These are phyloP conservation scores for Etheostoma nigrum DNA, from an alignment of 2,797 vertebrate genomes.

Conservation along the genomic window DNA sequence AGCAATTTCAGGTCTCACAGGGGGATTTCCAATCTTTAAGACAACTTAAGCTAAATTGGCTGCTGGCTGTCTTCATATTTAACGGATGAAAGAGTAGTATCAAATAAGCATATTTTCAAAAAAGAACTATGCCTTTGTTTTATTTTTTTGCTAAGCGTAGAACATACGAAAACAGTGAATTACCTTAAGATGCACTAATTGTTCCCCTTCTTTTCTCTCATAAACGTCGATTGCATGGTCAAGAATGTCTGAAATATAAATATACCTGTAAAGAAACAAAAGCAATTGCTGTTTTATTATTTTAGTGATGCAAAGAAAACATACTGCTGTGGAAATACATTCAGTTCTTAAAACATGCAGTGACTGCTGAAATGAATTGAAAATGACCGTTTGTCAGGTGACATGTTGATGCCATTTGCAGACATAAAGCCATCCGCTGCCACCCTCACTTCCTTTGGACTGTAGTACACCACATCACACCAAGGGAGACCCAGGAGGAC, in stretches of 20 bases:
- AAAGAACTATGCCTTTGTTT: not conserved
- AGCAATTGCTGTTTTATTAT: not conserved
- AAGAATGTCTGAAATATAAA: conserved; percentile 77
- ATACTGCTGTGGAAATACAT: not conserved
- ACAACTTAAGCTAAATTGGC: not conserved
- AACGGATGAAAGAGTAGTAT: not conserved
- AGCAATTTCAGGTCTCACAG: not conserved
- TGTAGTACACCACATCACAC: conserved; percentile 90
- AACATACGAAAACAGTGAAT: not conserved
- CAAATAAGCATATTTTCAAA: not conserved
- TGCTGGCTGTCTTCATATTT: not conserved
- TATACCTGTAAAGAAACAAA: conserved; percentile 61
- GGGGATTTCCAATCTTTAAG: not conserved
- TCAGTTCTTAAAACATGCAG: not conserved
- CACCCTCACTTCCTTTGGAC: conserved; percentile 87
- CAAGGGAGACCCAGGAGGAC: conserved; percentile 76
- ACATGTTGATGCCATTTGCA: conserved; percentile 92
- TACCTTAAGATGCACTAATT: conserved; percentile 78
- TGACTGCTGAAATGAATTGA: not conserved
- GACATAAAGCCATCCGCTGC: conserved; percentile 84
- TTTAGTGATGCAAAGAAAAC: not conserved
- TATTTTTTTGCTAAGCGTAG: not conserved
- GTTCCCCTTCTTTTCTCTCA: conserved; percentile 70
- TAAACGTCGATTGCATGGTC: conserved; percentile 74
- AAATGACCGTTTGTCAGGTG: conserved; percentile 86